Base-by-base conservation (phyloP, 2,888 invertebrate species). In the Homarus gammarus region DNA sequence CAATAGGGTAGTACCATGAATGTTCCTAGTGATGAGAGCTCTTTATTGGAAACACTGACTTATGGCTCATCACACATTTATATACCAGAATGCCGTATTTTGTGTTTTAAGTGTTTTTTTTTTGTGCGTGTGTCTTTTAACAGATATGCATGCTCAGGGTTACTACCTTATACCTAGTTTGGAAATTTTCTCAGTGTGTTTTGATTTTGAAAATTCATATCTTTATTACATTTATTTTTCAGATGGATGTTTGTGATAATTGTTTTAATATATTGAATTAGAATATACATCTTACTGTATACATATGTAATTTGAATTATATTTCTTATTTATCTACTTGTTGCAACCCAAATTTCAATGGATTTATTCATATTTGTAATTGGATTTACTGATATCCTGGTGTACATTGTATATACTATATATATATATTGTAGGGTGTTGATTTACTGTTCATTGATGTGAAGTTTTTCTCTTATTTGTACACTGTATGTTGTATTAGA, bases 71-170 rank as follows among this genome's bases (percentile, higher is more conserved):
- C 12, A 31, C 31, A 51, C 51, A 51, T 40, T 38, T 44, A n/a
- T n/a, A 31, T 75, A 2, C 15, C 40, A 36, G 75, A 75, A 75
- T 75, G 75, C 40, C 51, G 51, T 78, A 8, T 51, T 49, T 12
- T 78, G 51, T 78, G 75, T 78, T 78, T 51, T 78, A 78, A 18
- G 56, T 56, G 56, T 56, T n/a, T n/a, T n/a, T n/a, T 12, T 18
- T 49, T 49, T 75, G 75, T 75, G n/a, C 40, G n/a, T 78, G 10
- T 78, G 51, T 78, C 38, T 51, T 78, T 78, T 31, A 51, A 31
- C 51, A 31, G 51, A 78, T 78, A 5, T 78, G 77, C 77, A 78
- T 78, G 77, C 51, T 31, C 5, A 51, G 31, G n/a, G 56, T 78
- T 27, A 51, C 51, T 27, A 51, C 77, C 51, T n/a, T 31, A 36